Evolutionary conservation across 2,888 invertebrate genomes (phyloP).

Genomic region (Platynereis dumerilii): DNA sequence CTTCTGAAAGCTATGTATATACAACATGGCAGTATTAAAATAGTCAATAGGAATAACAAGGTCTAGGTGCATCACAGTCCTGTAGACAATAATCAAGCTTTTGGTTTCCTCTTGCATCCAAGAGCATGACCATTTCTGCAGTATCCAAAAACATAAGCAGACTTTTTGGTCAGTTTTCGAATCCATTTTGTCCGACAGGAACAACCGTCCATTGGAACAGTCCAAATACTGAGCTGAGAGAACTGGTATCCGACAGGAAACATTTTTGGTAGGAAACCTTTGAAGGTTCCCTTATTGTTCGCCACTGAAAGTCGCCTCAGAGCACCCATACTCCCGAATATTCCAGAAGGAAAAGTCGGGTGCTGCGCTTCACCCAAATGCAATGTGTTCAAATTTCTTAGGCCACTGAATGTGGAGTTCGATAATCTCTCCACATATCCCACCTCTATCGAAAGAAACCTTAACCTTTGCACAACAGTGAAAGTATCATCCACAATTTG

Average conservation of each 20-base stretch:
- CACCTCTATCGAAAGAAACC: constrained; percentile 30
- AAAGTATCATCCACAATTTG: constrained; percentile 26
- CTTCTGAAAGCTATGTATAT: no score
- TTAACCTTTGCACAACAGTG: constrained; percentile 14
- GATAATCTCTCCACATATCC: constrained; percentile 21
- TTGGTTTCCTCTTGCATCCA: constrained; percentile 9
- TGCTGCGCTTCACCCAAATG: constrained; percentile 28
- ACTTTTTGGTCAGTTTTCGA: constrained; percentile 16
- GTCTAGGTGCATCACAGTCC: no score
- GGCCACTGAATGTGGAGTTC: constrained; percentile 22
- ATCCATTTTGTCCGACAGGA: constrained; percentile 30
- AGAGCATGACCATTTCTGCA: constrained; percentile 21
- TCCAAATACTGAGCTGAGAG: constrained; percentile 27
- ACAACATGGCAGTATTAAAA: no score
- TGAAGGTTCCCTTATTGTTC: constrained; percentile 22
- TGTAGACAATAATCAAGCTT: no score
- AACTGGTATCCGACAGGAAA: constrained; percentile 11
- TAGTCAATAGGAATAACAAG: no score
- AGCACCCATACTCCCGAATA: constrained; percentile 15
- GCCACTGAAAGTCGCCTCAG: constrained; percentile 27
- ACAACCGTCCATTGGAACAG: constrained; percentile 26
- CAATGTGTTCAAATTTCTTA: constrained; percentile 29
- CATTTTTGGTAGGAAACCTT: constrained; percentile 16
- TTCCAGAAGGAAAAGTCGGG: constrained; percentile 9
- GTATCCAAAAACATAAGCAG: constrained; percentile 31